Evolutionary conservation across 2,888 invertebrate genomes (phyloP).

Genomic region (Osedax frankpressi): DNA sequence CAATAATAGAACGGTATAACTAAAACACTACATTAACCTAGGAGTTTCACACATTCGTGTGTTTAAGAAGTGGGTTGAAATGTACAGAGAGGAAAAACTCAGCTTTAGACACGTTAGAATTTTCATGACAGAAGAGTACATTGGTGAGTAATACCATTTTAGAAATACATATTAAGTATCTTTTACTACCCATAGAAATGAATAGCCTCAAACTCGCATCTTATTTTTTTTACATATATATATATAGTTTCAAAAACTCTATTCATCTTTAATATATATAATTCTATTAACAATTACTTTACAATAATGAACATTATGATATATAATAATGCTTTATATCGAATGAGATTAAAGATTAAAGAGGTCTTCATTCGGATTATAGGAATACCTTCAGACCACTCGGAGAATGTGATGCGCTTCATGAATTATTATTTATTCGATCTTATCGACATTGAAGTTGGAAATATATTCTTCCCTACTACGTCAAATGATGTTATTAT

Average conservation of each 20-base stretch:
- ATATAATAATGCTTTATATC: background rate
- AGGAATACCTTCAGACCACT: background rate
- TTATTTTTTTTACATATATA: background rate
- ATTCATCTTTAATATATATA: background rate
- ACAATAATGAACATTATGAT: too few relatives aligned
- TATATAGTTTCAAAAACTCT: background rate
- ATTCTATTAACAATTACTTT: background rate
- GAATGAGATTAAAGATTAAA: background rate
- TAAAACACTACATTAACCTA: too few relatives aligned
- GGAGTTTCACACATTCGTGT: background rate
- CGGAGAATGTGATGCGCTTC: background rate
- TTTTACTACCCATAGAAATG: too few relatives aligned
- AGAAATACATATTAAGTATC: too few relatives aligned
- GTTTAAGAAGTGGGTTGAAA: background rate
- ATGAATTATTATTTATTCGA: background rate
- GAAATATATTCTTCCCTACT: too few relatives aligned
- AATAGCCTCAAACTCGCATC: too few relatives aligned
- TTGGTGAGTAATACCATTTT: background rate
- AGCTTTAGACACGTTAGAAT: background rate
- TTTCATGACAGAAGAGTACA: background rate
- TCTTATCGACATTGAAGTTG: background rate
- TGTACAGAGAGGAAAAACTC: background rate
- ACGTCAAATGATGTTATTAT: too few relatives aligned
- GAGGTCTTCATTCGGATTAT: background rate
- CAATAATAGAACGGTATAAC: too few relatives aligned